Conservation (phyloP, 2,797 vertebrate species). For the Mareca strepera region DNA sequence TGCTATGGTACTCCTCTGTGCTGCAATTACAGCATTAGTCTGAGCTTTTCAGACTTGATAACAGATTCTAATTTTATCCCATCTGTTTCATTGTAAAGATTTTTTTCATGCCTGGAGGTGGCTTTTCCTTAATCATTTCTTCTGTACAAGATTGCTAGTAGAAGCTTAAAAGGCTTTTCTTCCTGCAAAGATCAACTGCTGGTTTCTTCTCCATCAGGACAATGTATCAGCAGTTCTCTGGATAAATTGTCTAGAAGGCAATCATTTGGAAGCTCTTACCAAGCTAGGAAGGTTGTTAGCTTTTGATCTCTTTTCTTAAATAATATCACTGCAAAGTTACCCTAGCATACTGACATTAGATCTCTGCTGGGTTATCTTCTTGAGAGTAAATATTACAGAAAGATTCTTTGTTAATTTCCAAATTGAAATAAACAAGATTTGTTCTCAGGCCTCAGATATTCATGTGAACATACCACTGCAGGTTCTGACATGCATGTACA, state of each 20-base stretch:
- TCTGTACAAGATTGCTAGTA: constrained; percentile 47
- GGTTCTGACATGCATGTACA: accelerated
- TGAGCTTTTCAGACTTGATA: constrained; percentile 69
- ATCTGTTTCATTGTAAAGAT: constrained; percentile 66
- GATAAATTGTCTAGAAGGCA: constrained; percentile 67
- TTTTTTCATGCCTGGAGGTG: constrained; percentile 42
- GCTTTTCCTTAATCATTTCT: constrained; percentile 66
- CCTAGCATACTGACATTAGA: background rate
- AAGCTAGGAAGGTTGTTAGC: constrained; percentile 12
- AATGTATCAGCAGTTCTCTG: constrained; percentile 42
- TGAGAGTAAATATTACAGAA: background rate
- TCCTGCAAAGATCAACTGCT: constrained; percentile 55
- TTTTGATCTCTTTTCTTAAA: constrained; percentile 59
- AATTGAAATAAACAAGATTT: background rate
- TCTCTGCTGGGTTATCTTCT: background rate
- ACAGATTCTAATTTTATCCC: constrained; percentile 68
- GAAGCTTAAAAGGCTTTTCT: constrained; percentile 50
- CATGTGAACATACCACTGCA: background rate
- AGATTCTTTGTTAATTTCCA: background rate
- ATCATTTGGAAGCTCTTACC: constrained; percentile 42
- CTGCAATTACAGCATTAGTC: constrained; percentile 67
- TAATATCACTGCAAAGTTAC: background rate
- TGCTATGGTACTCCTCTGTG: constrained; percentile 38
- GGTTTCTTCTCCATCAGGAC: constrained; percentile 42
- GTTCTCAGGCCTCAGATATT: background rate